Conservation (phyloP, 2,113 vertebrate species). For the Thamnophis sirtalis region DNA sequence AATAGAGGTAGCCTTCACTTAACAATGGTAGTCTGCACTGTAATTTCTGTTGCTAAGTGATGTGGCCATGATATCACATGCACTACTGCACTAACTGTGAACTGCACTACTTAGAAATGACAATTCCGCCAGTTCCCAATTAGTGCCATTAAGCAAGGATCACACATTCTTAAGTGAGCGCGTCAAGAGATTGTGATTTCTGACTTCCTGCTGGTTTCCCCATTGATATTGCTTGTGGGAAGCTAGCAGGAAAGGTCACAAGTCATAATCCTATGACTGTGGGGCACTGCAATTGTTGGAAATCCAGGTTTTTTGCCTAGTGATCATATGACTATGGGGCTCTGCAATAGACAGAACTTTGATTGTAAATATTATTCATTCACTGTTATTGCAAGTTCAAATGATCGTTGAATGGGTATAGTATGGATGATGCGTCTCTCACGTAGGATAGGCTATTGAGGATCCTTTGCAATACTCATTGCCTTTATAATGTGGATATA, state of each 20-base stretch:
- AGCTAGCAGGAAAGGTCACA: not conserved
- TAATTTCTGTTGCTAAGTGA: not conserved
- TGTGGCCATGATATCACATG: not conserved
- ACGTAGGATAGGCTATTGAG: not conserved
- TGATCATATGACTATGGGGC: not conserved
- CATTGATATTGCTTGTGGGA: not conserved
- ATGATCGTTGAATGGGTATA: not conserved
- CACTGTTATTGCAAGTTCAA: not conserved
- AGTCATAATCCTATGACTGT: not conserved
- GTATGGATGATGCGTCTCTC: not conserved
- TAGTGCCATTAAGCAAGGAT: not conserved
- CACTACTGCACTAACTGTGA: no score
- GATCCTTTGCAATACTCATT: not conserved
- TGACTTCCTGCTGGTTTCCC: not conserved
- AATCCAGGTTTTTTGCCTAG: not conserved
- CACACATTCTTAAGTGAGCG: not conserved
- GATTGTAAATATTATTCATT: not conserved
- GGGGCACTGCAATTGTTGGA: not conserved
- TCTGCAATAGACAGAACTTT: not conserved
- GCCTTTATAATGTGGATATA: not conserved
- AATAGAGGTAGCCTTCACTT: not conserved
- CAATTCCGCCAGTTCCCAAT: not conserved
- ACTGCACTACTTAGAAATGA: not conserved
- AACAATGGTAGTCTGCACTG: not conserved
- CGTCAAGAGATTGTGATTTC: not conserved